Evolutionary conservation across 2,113 vertebrate species (phyloP).

Genomic region (Hemibagrus wyckioides): DNA sequence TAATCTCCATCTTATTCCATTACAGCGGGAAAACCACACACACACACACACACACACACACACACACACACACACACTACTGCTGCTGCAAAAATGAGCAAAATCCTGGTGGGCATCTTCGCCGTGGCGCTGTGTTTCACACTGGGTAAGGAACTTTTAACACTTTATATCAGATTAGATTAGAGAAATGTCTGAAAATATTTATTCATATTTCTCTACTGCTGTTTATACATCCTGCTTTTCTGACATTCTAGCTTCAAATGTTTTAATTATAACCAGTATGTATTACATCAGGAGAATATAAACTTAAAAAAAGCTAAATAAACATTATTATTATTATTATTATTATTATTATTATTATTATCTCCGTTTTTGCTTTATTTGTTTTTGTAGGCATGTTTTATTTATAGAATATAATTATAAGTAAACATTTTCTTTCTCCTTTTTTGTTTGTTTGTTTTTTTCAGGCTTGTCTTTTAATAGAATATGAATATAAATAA

Average conservation of each 20-base stretch:
- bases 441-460: background rate
- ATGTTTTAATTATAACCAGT: background rate
- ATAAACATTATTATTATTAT: background rate
- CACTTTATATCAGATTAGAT: background rate
- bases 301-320: no score
- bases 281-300: no score
- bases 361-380: no score
- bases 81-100: constrained; percentile 27
- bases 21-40: background rate
- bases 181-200: no score
- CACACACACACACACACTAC: no score
- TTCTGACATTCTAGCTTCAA: no score
- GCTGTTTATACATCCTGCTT: no score
- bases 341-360: background rate
- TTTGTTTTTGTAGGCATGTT: no score
- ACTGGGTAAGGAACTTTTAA: constrained; percentile 17
- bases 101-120: constrained; percentile 3
- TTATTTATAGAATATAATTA: no score
- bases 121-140: constrained; percentile 27
- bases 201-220: no score
- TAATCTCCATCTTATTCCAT: background rate
- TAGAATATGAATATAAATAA: background rate
- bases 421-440: no score
- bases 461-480: background rate
- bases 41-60: no score